Evolutionary conservation across 2,113 vertebrate species (phyloP).

Genomic region (Clinocottus analis): DNA sequence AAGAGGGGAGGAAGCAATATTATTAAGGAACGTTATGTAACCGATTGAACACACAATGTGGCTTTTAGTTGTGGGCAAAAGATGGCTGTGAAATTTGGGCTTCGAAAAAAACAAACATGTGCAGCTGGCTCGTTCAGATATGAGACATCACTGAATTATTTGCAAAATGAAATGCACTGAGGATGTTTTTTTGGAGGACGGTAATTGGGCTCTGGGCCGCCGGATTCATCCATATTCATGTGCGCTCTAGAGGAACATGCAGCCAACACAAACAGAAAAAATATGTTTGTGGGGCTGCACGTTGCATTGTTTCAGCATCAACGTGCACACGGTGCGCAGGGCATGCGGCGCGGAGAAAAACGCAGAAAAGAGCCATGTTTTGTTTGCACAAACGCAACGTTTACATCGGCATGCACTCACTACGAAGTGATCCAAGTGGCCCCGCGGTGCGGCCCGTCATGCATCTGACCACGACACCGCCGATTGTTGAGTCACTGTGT

Average conservation of each 20-base stretch:
- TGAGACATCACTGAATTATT: neutral
- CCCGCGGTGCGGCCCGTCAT: neutral
- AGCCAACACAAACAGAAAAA: neutral
- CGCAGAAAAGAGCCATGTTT: no score
- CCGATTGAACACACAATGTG: neutral
- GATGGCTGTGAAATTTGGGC: no score
- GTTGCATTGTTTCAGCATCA: no score
- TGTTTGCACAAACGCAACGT: neutral
- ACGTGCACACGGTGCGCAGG: no score
- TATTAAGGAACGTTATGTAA: neutral
- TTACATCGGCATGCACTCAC: neutral
- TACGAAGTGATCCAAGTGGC: neutral
- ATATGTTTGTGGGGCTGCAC: neutral
- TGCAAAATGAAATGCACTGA: neutral
- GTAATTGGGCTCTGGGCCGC: neutral
- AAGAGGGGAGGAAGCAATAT: neutral
- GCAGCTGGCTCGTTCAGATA: no score
- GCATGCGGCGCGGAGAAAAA: no score
- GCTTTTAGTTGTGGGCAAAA: neutral
- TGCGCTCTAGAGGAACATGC: conserved; percentile 12
- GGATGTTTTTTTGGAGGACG: neutral
- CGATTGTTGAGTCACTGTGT: neutral
- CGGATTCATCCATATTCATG: conserved; percentile 32
- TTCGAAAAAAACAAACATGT: neutral
- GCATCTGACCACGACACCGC: neutral